Percentiles rank a stretch among this genome's conserved stretches.
phyloP scores from a whole-genome alignment of 2,113 vertebrate genomes.

The Sprattus sprattus region DNA sequence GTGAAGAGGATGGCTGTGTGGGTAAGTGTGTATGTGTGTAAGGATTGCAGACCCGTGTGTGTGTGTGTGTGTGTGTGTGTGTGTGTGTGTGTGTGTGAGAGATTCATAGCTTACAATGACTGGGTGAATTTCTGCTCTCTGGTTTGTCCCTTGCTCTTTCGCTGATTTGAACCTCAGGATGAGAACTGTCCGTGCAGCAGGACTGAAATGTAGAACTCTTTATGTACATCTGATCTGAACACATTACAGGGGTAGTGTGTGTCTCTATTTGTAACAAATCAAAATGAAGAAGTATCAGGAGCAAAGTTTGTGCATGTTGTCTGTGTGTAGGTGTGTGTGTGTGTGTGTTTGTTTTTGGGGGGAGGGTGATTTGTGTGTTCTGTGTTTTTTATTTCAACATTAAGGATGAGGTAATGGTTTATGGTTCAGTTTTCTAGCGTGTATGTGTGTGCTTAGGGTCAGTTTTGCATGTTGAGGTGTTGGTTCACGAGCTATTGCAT shows the following conservation, averaged over 20 bases:
- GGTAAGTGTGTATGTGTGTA: neutral
- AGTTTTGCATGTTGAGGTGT: slow-evolving; percentile 11
- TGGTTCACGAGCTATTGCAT: slow-evolving; percentile 14
- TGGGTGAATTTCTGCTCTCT: slow-evolving; percentile 25
- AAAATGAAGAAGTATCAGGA: neutral
- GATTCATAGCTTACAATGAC: slow-evolving; percentile 28
- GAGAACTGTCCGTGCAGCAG: slow-evolving; percentile 8
- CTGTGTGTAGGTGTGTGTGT: neutral
- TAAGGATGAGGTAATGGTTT: slow-evolving; percentile 3
- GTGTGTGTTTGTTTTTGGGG: neutral
- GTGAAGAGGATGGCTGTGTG: neutral
- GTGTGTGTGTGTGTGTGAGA: neutral
- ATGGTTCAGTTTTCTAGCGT: neutral
- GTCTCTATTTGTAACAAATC: neutral
- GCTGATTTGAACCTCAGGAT: neutral
- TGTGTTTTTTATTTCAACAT: neutral
- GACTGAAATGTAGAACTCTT: slow-evolving; percentile 33
- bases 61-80: neutral
- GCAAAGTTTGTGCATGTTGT: neutral
- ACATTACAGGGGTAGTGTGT: slow-evolving; percentile 11
- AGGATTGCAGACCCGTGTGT: no score
- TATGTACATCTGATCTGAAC: slow-evolving; percentile 10
- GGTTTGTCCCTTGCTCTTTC: slow-evolving; percentile 13
- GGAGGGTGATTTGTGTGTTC: neutral
- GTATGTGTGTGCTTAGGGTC: neutral